Percentiles rank a stretch among this genome's conserved stretches.
Conservation (phyloP, 2,113 vertebrate genomes). For the Podilymbus podiceps region DNA sequence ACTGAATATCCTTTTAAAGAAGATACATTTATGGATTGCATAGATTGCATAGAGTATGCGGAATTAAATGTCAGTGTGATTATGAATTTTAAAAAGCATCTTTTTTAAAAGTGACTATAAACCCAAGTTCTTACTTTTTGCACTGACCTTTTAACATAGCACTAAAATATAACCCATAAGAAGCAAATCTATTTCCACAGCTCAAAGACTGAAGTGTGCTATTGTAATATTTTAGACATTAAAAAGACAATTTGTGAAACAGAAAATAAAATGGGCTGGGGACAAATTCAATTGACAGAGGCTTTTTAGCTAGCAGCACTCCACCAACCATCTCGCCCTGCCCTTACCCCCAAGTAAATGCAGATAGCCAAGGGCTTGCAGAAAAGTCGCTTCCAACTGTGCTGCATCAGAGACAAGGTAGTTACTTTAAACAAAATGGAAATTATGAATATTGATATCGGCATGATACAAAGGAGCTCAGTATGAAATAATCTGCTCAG, state of each 20-base stretch:
- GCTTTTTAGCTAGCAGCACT: not conserved
- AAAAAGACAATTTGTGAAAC: not conserved
- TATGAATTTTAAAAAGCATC: slow-evolving; percentile 43
- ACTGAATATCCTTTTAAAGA: not conserved
- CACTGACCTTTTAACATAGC: slow-evolving; percentile 5
- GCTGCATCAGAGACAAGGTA: not conserved
- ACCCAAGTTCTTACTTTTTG: slow-evolving; percentile 36
- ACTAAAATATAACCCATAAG: slow-evolving; percentile 36
- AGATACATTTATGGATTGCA: slow-evolving; percentile 59
- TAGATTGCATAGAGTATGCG: slow-evolving; percentile 42
- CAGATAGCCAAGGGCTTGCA: not conserved
- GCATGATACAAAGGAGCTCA: not conserved
- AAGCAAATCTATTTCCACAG: not conserved
- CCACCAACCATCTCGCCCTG: not conserved
- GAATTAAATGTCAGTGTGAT: slow-evolving; percentile 24
- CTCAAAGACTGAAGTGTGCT: not conserved
- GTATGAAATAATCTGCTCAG: slow-evolving; percentile 7
- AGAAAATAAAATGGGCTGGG: not conserved
- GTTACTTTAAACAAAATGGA: not conserved
- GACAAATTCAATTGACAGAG: not conserved
- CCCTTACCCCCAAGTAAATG: not conserved
- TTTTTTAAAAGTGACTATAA: slow-evolving; percentile 38
- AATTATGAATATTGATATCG: not conserved
- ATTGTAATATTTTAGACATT: not conserved
- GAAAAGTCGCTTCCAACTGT: not conserved